phyloP scores from a whole-genome alignment of 2,888 invertebrate species.

The Eupsilia transversa region DNA sequence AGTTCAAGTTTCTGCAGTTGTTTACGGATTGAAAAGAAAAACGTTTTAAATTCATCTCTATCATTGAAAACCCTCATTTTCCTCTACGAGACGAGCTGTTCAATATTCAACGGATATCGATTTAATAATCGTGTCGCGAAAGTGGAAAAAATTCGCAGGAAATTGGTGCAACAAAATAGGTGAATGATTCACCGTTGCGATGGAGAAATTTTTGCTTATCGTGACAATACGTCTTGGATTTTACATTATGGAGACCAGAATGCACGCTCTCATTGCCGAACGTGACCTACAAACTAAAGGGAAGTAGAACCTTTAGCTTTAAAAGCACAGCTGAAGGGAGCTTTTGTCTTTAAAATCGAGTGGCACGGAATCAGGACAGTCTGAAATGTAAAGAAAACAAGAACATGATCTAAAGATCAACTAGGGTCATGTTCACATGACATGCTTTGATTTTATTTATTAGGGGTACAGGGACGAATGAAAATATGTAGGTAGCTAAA shows the following conservation, averaged over 20 bases:
- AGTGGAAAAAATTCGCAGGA: constrained; percentile 9
- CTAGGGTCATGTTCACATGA: too few relatives aligned
- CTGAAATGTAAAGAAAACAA: constrained; percentile 1
- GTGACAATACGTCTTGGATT: background rate
- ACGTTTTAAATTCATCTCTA: background rate
- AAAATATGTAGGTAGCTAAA: background rate
- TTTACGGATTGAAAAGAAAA: background rate
- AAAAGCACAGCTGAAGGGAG: background rate
- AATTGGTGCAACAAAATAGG: constrained; percentile 12
- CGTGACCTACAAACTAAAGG: constrained; percentile 24
- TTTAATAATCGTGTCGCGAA: constrained; percentile 9
- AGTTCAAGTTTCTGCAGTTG: background rate
- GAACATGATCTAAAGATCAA: background rate
- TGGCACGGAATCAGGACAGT: background rate
- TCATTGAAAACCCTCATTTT: background rate
- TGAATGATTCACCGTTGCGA: background rate
- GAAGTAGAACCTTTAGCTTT: background rate
- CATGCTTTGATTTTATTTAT: constrained; percentile 2
- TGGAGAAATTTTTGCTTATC: background rate
- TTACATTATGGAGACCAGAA: background rate
- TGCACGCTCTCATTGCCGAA: constrained; percentile 18
- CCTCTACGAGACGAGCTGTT: background rate
- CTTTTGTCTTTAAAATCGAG: constrained; percentile 9
- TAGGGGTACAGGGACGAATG: too few relatives aligned
- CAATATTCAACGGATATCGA: constrained; percentile 28